Conservation (phyloP, 2,113 vertebrate genomes). For the Nasalis larvatus region DNA sequence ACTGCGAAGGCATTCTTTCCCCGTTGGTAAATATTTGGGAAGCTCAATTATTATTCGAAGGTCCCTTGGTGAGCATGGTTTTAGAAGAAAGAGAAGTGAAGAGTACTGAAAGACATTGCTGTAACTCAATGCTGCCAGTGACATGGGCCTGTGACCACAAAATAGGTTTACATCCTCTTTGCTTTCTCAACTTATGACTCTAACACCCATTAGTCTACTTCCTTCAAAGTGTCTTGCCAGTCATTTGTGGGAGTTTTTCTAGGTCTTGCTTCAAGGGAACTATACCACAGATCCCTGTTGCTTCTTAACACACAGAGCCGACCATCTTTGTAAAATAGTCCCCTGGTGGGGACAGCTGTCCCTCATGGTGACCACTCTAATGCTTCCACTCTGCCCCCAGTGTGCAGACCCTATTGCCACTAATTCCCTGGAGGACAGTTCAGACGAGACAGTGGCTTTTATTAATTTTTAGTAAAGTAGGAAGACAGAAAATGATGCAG, state of each 20-base stretch:
- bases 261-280: not conserved
- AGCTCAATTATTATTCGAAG: not conserved
- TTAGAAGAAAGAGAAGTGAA: not conserved
- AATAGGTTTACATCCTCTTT: not conserved
- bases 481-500: not conserved
- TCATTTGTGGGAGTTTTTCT: not conserved
- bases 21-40: not conserved
- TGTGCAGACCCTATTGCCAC: not conserved
- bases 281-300: not conserved
- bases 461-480: not conserved
- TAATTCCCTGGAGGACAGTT: not conserved
- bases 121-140: not conserved
- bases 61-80: not conserved
- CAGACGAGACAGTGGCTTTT: not conserved
- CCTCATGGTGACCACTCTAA: too few relatives aligned
- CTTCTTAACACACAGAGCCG: not conserved
- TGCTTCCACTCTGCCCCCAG: not conserved
- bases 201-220: not conserved
- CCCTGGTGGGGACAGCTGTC: not conserved
- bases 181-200: not conserved
- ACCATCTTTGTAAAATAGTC: not conserved
- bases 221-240: not conserved
- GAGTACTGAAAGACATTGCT: not conserved
- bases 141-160: not conserved
- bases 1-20: not conserved